Evolutionary conservation across 2,888 invertebrate genomes (phyloP).

Genomic region (Hermaeophaga mercurialis): DNA sequence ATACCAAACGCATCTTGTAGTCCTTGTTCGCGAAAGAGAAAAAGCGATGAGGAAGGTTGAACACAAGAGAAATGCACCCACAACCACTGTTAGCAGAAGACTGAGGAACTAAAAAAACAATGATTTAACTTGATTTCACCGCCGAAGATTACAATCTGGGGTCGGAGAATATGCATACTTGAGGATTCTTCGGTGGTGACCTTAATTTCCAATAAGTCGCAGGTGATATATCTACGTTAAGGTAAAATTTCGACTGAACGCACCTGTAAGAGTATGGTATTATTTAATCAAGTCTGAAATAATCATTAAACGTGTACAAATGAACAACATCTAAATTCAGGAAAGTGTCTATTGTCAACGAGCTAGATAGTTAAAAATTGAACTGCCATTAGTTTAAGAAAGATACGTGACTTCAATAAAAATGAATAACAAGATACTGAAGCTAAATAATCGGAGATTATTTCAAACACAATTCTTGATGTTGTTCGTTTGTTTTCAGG

Average conservation of each 20-base stretch:
- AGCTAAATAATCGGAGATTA: too few species aligned
- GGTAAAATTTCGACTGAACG: background rate
- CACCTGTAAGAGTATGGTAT: background rate
- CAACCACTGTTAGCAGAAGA: slow-evolving; percentile 33
- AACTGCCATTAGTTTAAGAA: too few species aligned
- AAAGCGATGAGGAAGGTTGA: slow-evolving; percentile 4
- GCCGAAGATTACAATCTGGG: slow-evolving; percentile 28
- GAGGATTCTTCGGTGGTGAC: slow-evolving; percentile 29
- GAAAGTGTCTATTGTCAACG: too few species aligned
- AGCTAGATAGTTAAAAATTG: too few species aligned
- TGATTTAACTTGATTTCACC: slow-evolving; percentile 33
- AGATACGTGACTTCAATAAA: too few species aligned
- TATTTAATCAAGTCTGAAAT: slow-evolving; percentile 1
- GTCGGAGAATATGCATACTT: slow-evolving; percentile 29
- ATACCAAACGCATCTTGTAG: slow-evolving; percentile 12
- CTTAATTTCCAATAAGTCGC: slow-evolving; percentile 26
- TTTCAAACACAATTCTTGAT: too few species aligned
- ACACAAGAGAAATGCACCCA: slow-evolving; percentile 31
- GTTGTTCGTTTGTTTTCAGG: too few species aligned
- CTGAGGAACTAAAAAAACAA: slow-evolving; percentile 31
- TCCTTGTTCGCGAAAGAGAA: background rate
- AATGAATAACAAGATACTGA: too few species aligned
- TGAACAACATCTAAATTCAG: too few species aligned
- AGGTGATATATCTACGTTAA: slow-evolving; percentile 2
- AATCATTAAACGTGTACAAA: too few species aligned